Percentiles rank a stretch among this genome's conserved stretches.
phyloP scores from a whole-genome alignment of 2,113 vertebrate genomes.

The Illadopsis cleaveri region DNA sequence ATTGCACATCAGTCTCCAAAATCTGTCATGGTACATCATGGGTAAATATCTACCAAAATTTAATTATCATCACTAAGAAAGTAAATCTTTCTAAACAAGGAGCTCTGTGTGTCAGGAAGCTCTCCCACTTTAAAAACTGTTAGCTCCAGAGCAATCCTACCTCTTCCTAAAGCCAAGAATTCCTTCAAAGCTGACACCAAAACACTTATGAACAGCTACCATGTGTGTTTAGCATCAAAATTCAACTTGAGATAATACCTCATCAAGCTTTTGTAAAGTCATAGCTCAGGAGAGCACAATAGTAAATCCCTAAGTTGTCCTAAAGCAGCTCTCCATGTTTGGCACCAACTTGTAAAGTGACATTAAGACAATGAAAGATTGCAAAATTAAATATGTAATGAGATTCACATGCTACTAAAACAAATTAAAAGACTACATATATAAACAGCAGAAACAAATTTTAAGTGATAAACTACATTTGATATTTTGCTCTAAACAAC shows the following conservation, averaged over 20 bases:
- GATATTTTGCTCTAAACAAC: not conserved
- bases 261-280: not conserved
- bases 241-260: not conserved
- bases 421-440: accelerated
- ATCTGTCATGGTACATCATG: not conserved
- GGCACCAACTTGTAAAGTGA: not conserved
- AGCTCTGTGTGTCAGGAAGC: not conserved
- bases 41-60: not conserved
- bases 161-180: not conserved
- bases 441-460: not conserved
- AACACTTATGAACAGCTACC: not conserved
- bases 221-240: not conserved
- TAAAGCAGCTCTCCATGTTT: not conserved
- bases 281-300: not conserved
- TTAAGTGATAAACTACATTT: not conserved
- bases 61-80: not conserved
- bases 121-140: not conserved
- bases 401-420: not conserved
- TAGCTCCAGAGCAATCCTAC: accelerated
- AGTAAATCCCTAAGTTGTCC: not conserved
- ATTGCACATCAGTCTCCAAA: not conserved
- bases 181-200: not conserved
- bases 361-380: not conserved
- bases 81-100: not conserved
- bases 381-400: not conserved